These are phyloP conservation scores for Mirounga angustirostris DNA, from an alignment of 2,113 vertebrate species.

Conservation along the genomic window DNA sequence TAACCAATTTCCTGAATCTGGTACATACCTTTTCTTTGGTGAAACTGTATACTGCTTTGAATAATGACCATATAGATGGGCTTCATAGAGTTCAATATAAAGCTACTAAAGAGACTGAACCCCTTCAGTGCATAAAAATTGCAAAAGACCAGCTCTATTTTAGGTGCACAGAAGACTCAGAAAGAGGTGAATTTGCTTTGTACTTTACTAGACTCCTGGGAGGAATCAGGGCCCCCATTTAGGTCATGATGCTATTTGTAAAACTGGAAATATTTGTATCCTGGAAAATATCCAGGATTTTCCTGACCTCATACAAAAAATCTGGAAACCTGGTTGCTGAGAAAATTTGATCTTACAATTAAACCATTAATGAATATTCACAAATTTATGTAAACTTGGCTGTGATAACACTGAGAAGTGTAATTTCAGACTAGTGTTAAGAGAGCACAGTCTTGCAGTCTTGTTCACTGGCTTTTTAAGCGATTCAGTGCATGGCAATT, in stretches of 20 bases:
- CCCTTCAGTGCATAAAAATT: neutral
- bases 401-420: neutral
- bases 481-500: neutral
- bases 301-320: neutral
- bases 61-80: neutral
- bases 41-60: constrained; percentile 7
- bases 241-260: neutral
- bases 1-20: neutral
- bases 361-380: neutral
- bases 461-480: neutral
- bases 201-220: constrained; percentile 13
- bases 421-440: neutral
- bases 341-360: neutral
- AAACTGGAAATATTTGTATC: constrained; percentile 12
- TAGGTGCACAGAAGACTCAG: neutral
- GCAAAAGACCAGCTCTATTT: constrained; percentile 1
- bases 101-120: neutral
- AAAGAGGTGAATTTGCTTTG: constrained; percentile 38
- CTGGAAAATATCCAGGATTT: neutral
- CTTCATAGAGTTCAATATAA: constrained; percentile 47
- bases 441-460: neutral
- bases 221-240: neutral
- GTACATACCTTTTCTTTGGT: neutral
- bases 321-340: neutral
- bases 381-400: neutral